These are phyloP conservation scores for Amiota communis DNA, from an alignment of 2,888 invertebrate species.

Conservation along the genomic window DNA sequence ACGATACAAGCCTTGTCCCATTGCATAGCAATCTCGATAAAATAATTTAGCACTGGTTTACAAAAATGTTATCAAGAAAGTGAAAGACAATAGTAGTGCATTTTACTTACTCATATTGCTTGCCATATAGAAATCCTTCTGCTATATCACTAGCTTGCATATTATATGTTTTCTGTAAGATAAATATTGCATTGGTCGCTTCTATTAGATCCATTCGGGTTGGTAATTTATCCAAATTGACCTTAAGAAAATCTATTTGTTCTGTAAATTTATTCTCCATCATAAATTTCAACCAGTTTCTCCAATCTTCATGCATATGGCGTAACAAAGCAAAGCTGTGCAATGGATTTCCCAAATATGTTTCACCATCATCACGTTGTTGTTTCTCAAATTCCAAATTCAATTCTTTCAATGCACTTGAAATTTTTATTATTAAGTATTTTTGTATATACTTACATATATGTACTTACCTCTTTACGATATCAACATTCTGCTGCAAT, in stretches of 20 bases:
- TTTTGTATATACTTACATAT: neutral
- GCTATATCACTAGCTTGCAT: conserved; percentile 21
- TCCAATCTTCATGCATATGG: conserved; percentile 27
- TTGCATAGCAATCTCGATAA: conserved; percentile 14
- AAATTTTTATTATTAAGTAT: neutral
- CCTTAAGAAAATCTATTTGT: neutral
- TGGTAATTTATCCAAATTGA: neutral
- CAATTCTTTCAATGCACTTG: neutral
- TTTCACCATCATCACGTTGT: neutral
- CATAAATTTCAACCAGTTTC: neutral
- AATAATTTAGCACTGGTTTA: conserved; percentile 13
- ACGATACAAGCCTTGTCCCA: conserved; percentile 19
- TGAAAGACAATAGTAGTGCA: neutral
- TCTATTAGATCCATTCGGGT: conserved; percentile 10
- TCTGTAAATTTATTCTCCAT: neutral
- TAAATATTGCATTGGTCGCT: conserved; percentile 1
- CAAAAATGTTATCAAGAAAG: neutral
- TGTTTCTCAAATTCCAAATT: neutral
- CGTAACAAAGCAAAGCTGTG: conserved; percentile 11
- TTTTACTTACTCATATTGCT: conserved; percentile 27
- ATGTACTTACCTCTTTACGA: conserved; percentile 11
- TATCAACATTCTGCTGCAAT: neutral
- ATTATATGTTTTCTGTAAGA: conserved; percentile 21
- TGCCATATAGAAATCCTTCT: conserved; percentile 29
- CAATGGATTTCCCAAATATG: neutral